Evolutionary conservation across 2,113 vertebrate genomes (phyloP), one percentile per base, ranked within the genome.

Genomic region (Callipepla californica): DNA sequence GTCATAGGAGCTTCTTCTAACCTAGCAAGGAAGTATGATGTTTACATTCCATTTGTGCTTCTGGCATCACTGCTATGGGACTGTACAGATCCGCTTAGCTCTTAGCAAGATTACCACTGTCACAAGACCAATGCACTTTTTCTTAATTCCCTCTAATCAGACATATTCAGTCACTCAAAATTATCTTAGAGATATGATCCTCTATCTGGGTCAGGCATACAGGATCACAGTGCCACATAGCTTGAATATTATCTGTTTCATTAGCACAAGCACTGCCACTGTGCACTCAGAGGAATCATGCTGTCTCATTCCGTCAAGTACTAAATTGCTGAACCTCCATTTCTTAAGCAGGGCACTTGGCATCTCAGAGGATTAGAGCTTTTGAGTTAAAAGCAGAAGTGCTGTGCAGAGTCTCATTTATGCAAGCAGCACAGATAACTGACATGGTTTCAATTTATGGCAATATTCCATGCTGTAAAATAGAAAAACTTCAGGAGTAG

Each of bases 311-410:
- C 45, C 62, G 55, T 74, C 30, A 40, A 38, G 76, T 13, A 36
- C 68, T 77, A 30, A 88, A 62, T 16, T 72, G 86, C 76, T 78
- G 73, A 94, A 51, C 55, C 26, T 75, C 57, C 6, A 6, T 78
- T 55, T 70, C 42, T 73, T 88, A 86, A 90, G 62, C 77, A 81
- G 88, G 65, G 40, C 86, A 83, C 68, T 80, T 65, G 50, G 47
- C 38, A 91, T 20, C 68, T 92, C 80, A 6, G 5, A 86, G 80
- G 89, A 75, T 85, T 80, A 90, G 51, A 77, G 73, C 53, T 80
- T 83, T 50, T 50, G 51, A 72, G 28, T 58, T 61, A 75, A 66
- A 91, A 80, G 58, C 69, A 57, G 85, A 53, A 87, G 58, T 40
- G 73, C 9, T 81, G 57, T 67, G 3, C 40, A 72, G 85, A 80